Evolutionary conservation across 2,113 vertebrate species (phyloP).

Genomic region (Micromys minutus): DNA sequence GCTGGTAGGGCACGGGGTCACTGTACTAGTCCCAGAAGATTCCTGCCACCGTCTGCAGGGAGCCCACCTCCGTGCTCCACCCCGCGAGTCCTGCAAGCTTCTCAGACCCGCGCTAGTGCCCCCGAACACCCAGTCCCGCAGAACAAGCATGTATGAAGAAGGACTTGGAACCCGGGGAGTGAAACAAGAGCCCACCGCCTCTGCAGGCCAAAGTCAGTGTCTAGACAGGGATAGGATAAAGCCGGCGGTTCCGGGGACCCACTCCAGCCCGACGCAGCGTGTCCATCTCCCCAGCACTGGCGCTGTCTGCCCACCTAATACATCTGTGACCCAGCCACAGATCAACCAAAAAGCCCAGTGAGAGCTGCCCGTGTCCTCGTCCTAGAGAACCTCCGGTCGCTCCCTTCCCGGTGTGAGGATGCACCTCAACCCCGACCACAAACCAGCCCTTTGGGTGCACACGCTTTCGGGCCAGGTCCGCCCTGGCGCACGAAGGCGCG

Average conservation of each 20-base stretch:
- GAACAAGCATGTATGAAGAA: not conserved
- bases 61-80: not conserved
- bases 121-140: not conserved
- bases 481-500: not conserved
- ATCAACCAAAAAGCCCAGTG: not conserved
- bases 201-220: not conserved
- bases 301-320: not conserved
- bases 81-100: not conserved
- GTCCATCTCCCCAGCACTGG: not conserved
- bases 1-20: not conserved
- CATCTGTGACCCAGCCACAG: not conserved
- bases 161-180: not conserved
- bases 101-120: not conserved
- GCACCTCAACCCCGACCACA: not conserved
- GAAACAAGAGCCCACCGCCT: not conserved
- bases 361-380: not conserved
- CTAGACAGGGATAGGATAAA: not conserved
- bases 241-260: not conserved
- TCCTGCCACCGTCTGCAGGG: not conserved
- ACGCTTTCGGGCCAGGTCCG: not conserved
- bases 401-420: not conserved
- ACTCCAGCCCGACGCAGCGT: not conserved
- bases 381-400: not conserved
- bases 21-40: not conserved
- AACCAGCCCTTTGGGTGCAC: not conserved